Evolutionary conservation across 1,140 invertebrate genomes (phyloP), one percentile per base, ranked within the genome.

Genomic region (Drosophila takahashii): DNA sequence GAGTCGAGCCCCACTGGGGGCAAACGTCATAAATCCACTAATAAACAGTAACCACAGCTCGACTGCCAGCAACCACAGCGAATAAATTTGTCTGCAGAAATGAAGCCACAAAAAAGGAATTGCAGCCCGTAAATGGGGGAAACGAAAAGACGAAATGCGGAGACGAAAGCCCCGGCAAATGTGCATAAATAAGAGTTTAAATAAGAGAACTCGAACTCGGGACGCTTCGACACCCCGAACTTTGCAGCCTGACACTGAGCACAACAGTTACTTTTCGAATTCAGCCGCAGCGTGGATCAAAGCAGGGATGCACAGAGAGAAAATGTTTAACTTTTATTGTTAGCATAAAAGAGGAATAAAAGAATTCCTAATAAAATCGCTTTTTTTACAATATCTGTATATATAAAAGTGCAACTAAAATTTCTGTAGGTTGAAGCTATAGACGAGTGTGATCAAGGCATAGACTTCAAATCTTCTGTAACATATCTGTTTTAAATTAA

Each of bases 131-230:
- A 36, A 60, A 57, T 22, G 29, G 32, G 22, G 44, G 39, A 22
- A 22, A 22, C 22, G 22, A 22, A 22, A 22, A 1, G 22, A 54
- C 7, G 42, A 36, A 39, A 36, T 26, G 44, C 41, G n/a, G 65
- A 62, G 54, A 57, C 58, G 48, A 41, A 34, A 50, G 36, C 26
- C 8, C 48, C 27, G 32, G 42, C 44, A 56, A 58, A 65, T 71
- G 75, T 84, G 79, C 84, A 87, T 87, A 87, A 87, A 87, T 89
- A 87, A 77, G 75, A 70, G 80, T 77, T 77, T 89, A 87, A 87
- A 84, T 89, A 87, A 78, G 75, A 77, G 51, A 81, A 58, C 58
- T 70, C 39, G 51, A 81, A 58, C 58, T 70, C 39, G 26, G 50
- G 62, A 67, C 74, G 62, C 65, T 77, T 84, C 81, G 80, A 84